Evolutionary conservation across 2,113 vertebrate species (phyloP).

Genomic region (Salvelinus namaycush): DNA sequence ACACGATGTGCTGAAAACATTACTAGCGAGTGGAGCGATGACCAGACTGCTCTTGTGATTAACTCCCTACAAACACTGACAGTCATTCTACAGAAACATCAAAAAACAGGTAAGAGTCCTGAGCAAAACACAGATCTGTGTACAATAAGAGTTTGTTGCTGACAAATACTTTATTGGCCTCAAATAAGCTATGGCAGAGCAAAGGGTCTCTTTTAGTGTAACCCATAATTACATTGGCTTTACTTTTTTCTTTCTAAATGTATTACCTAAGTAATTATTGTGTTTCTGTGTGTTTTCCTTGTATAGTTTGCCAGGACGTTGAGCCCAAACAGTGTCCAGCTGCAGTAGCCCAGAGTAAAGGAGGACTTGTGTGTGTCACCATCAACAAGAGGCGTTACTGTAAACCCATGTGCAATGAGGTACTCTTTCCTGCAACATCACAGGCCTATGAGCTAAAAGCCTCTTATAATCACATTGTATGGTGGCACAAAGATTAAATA

Average conservation of each 20-base stretch:
- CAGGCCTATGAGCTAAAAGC: not conserved
- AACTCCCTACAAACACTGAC: slow-evolving; percentile 27
- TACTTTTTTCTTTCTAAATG: too few relatives aligned
- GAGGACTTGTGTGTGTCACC: slow-evolving; percentile 71
- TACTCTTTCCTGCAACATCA: slow-evolving; percentile 38
- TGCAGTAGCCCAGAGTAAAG: slow-evolving; percentile 53
- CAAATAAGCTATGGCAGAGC: too few relatives aligned
- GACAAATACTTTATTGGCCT: too few relatives aligned
- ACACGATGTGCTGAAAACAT: slow-evolving; percentile 9
- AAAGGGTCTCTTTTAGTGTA: too few relatives aligned
- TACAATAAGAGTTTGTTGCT: not conserved
- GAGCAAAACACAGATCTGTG: not conserved
- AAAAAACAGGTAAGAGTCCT: slow-evolving; percentile 47
- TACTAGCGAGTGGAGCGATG: not conserved
- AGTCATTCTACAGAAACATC: slow-evolving; percentile 32
- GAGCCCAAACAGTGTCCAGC: slow-evolving; percentile 37
- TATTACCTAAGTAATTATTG: not conserved
- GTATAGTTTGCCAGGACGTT: not conserved
- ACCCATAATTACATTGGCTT: too few relatives aligned
- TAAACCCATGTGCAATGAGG: slow-evolving; percentile 81
- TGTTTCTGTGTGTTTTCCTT: not conserved
- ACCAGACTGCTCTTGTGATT: slow-evolving; percentile 31
- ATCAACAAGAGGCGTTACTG: slow-evolving; percentile 62
- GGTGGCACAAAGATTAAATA: not conserved
- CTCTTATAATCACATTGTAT: not conserved